Evolutionary conservation across 2,113 vertebrate species (phyloP), one percentile per base, ranked within the genome.

Genomic region (Hemicordylus capensis): DNA sequence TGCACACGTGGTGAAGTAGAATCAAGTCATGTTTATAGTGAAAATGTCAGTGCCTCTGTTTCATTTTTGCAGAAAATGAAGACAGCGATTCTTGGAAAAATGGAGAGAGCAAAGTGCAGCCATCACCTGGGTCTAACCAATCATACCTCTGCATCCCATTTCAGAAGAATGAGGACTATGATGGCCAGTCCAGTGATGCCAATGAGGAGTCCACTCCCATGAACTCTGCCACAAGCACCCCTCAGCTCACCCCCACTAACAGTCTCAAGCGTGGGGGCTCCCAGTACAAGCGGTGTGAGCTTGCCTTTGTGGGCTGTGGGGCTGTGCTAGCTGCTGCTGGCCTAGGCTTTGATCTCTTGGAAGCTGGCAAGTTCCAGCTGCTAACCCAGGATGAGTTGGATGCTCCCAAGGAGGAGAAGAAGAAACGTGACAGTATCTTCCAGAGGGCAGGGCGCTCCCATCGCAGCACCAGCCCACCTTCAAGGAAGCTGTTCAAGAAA

Each of bases 131-230:
- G 39, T 94, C 98, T 84, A 97, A 95, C 95, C 97, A 98, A 94
- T 97, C 98, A 92, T 99, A 99, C 97, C 98, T 99, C 96, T 98
- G 98, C 95, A 97, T 98, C 93, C 98, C 98, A 1, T 98, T 98
- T 95, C 97, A 98, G 86, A 96, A 96, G 70, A 96, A 89, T 31
- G 96, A 97, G 77, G 97, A 97, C 56, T 97, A 97, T 93, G 98
- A 98, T 46, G 96, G 93, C 44, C 95, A 96, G 74, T 92, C 94
- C 75, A 93, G 95, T 28, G 97, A 98, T 44, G 94, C 91, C 58
- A 96, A 96, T 9, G 96, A 97, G 17, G 98, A 98, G 90, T 96
- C 95, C 64, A 96, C 96, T 44, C 96, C 97, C 14, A 93, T 96
- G 83, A 95, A 95, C 93, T 97, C 96, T 59, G 94, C 96, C 63